Base-by-base conservation (phyloP, 2,888 invertebrate species). In the Brachyopa scutellaris region DNA sequence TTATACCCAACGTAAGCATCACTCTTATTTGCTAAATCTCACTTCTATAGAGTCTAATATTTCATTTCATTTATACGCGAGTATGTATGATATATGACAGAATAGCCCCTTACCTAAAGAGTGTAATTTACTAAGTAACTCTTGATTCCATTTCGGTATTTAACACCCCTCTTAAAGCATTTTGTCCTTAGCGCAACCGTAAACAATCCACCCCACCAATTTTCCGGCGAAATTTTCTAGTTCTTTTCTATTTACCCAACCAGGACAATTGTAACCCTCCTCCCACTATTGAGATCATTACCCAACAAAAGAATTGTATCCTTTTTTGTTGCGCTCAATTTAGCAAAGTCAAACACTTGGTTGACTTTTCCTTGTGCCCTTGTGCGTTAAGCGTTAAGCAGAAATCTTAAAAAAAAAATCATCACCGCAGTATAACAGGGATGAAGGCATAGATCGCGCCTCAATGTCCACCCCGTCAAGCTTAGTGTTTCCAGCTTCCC, bases 121-220 rank as follows among this genome's bases (percentile, higher is more conserved):
- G 29, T 33, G 77, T 29, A 82, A 82, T 82, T 72, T 78, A 72
- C 72, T 77, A 77, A 78, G 77, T 77, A 77, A 72, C 82, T 67
- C 77, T 77, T 72, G 70, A 82, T 78, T 73, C 72, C 49, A 61
- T 57, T 73, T 66, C 49, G 62, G 78, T 78, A 83, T 78, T 83
- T 83, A 83, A 78, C 83, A 83, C 78, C 83, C 82, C 62, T 67
- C 61, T 51, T 59, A 59, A 64, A 66, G 64, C 38, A 49, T 51
- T 40, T 4, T 57, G 29, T 66, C 53, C 61, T 59, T 67, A 70
- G 51, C 61, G 47, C 61, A 40, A 72, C 62, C 73, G 78, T 83
- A 83, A 83, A 83, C 78, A 83, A 78, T 73, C 78, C 83, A 78
- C 83, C 83, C 83, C 80, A 67, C 53, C 74, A 67, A 78, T 78